Evolutionary conservation across 2,888 invertebrate species (phyloP).

Genomic region (Eucera pruinosa): DNA sequence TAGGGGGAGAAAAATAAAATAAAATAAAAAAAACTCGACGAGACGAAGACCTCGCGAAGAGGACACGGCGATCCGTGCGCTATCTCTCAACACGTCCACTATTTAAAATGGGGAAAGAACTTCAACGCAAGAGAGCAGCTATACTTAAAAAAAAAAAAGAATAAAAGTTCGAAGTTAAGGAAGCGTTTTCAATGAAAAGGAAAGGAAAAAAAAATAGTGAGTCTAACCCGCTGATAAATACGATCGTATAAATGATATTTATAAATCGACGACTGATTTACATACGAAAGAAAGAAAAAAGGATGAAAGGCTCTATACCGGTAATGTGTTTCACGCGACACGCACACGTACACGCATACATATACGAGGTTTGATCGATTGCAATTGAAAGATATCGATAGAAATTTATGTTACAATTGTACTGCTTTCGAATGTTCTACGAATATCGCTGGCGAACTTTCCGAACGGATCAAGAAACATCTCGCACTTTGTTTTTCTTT

Average conservation of each 20-base stretch:
- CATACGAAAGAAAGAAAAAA: conserved; percentile 41
- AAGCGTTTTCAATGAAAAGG: conserved; percentile 51
- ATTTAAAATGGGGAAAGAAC: too few species aligned
- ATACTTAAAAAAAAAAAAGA: too few species aligned
- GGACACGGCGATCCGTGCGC: conserved; percentile 62
- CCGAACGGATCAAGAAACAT: too few species aligned
- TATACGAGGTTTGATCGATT: too few species aligned
- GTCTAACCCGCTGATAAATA: conserved; percentile 55
- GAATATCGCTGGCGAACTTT: too few species aligned
- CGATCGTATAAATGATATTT: conserved; percentile 69
- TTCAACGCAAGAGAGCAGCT: conserved; percentile 66
- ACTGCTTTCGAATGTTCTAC: too few species aligned
- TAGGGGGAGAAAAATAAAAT: not conserved
- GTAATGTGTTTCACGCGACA: conserved; percentile 54
- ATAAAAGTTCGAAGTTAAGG: conserved; percentile 60
- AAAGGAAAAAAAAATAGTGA: too few species aligned
- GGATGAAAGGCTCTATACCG: conserved; percentile 8
- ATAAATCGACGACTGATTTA: conserved; percentile 79
- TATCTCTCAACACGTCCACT: conserved; percentile 71
- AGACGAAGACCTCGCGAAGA: conserved; percentile 61
- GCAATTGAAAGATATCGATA: too few species aligned
- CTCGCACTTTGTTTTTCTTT: too few species aligned
- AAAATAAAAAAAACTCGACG: conserved; percentile 54
- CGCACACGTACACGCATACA: too few species aligned
- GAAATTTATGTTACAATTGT: too few species aligned